These are phyloP conservation scores for Drosophila pachea DNA, from an alignment of 1,140 invertebrate genomes.

Conservation along the genomic window DNA sequence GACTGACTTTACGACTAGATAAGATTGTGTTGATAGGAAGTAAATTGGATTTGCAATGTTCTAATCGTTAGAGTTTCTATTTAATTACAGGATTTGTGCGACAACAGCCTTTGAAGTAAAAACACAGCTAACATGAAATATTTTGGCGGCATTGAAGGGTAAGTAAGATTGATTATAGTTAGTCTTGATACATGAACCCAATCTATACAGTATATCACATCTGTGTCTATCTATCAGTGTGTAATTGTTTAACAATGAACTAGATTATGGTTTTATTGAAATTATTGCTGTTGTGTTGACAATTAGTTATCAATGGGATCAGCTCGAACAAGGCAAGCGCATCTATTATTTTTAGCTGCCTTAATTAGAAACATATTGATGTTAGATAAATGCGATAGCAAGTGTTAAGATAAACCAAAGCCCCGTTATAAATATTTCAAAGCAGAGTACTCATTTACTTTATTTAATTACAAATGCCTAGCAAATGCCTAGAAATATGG, in stretches of 20 bases:
- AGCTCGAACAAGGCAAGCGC: constrained; percentile 1
- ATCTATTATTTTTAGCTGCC: background rate
- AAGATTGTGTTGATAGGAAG: constrained; percentile 45
- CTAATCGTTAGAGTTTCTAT: background rate
- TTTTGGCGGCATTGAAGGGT: constrained; percentile 71
- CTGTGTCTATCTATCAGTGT: constrained; percentile 12
- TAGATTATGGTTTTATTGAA: constrained; percentile 11
- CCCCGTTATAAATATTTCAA: too few relatives aligned
- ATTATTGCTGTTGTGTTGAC: background rate
- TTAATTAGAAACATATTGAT: background rate
- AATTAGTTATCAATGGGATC: constrained; percentile 25
- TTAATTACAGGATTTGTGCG: constrained; percentile 7
- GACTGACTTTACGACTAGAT: constrained; percentile 43
- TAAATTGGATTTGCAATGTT: constrained; percentile 4
- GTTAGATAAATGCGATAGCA: background rate
- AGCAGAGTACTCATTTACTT: background rate
- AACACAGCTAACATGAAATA: constrained; percentile 50
- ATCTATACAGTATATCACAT: constrained; percentile 3
- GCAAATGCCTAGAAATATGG: constrained; percentile 6
- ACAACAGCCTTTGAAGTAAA: background rate
- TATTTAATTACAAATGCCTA: constrained; percentile 8
- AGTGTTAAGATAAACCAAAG: background rate
- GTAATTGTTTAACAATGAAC: constrained; percentile 34
- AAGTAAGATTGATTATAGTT: constrained; percentile 37
- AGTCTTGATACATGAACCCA: constrained; percentile 22